Conservation (phyloP, 2,888 invertebrate genomes). For the Tipula unca region DNA sequence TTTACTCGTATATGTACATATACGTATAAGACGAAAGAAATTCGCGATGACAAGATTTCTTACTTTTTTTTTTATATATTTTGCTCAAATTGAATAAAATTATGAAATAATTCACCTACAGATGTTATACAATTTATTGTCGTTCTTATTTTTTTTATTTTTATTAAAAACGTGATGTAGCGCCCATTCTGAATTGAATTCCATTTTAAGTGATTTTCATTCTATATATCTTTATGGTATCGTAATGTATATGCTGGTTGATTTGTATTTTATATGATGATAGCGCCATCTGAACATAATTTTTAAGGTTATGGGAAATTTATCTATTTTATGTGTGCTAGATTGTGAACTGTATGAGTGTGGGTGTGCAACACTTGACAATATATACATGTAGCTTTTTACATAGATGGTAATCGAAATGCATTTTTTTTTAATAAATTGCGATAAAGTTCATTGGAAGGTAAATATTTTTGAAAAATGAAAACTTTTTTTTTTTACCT, state of each 20-base stretch:
- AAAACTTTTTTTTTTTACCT: no score
- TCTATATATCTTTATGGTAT: background rate
- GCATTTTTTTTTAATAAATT: background rate
- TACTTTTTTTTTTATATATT: no score
- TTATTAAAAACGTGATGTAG: conserved; percentile 14
- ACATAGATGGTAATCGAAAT: background rate
- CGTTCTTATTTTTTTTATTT: background rate
- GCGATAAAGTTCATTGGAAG: background rate
- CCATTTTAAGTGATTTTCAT: background rate
- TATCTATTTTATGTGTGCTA: background rate
- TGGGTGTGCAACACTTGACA: background rate
- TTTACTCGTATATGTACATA: background rate
- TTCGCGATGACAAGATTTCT: background rate
- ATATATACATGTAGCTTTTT: background rate
- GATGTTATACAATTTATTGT: background rate
- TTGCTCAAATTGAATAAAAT: background rate
- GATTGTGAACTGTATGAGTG: background rate
- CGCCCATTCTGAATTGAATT: background rate
- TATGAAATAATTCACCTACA: conserved; percentile 14
- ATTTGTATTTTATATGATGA: background rate
- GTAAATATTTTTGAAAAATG: no score
- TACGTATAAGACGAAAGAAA: background rate
- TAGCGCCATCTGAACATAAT: background rate
- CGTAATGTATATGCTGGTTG: background rate
- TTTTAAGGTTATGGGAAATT: background rate